Evolutionary conservation across 2,888 invertebrate species (phyloP).

Genomic region (Emesis russula): DNA sequence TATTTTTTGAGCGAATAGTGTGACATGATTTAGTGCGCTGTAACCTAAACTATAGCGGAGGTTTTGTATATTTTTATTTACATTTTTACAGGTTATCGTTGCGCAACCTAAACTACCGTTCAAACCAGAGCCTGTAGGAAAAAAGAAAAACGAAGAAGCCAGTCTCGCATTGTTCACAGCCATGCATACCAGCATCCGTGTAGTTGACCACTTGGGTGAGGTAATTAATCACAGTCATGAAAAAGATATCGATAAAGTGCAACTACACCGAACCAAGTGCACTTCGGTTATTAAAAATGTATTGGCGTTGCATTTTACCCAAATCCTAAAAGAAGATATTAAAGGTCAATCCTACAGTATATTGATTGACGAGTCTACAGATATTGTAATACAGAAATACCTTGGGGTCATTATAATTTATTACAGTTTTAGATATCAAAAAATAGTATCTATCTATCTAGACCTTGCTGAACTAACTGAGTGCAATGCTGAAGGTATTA

Average conservation of each 20-base stretch:
- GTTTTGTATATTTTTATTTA: conserved; percentile 8
- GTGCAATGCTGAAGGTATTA: conserved; percentile 16
- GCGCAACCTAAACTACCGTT: background rate
- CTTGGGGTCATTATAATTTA: background rate
- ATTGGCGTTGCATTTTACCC: background rate
- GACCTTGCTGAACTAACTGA: conserved; percentile 8
- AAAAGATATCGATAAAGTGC: background rate
- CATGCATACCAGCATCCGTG: background rate
- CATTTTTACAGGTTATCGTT: conserved; percentile 2
- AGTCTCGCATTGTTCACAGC: background rate
- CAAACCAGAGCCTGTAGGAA: background rate
- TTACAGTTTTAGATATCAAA: conserved; percentile 16
- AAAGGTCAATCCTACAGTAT: background rate
- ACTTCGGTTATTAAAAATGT: background rate
- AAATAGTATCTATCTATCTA: conserved; percentile 13
- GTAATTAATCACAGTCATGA: background rate
- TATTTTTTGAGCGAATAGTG: conserved; percentile 7
- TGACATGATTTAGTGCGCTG: conserved; percentile 5
- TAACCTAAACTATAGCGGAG: conserved; percentile 6
- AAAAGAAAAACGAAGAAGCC: conserved; percentile 2
- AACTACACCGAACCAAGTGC: background rate
- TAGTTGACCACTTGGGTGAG: background rate
- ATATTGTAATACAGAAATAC: conserved; percentile 19
- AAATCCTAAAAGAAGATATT: background rate
- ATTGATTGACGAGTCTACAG: conserved; percentile 19